phyloP scores from a whole-genome alignment of 2,113 vertebrate species.

The Mobula hypostoma region DNA sequence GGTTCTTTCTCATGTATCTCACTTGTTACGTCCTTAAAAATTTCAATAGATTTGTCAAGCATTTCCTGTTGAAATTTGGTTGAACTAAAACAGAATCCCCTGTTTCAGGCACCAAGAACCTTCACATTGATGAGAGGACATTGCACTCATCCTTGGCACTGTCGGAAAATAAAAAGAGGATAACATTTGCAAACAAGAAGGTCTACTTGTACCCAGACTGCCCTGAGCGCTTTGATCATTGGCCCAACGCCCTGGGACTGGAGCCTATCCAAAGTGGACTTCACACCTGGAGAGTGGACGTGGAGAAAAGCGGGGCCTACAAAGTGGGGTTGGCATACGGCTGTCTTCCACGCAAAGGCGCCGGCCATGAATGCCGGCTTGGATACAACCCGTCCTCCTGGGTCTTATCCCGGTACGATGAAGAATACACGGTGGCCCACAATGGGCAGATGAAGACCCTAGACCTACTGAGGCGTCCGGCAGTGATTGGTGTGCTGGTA shows the following conservation, averaged over 20 bases:
- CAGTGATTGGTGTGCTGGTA: slow-evolving; percentile 66
- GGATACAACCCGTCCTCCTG: slow-evolving; percentile 77
- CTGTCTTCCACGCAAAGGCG: slow-evolving; percentile 74
- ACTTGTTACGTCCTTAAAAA: too few relatives aligned
- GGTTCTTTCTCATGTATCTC: neutral
- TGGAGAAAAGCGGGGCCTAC: slow-evolving; percentile 75
- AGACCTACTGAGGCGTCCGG: slow-evolving; percentile 59
- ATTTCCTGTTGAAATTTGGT: neutral
- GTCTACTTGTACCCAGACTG: slow-evolving; percentile 52
- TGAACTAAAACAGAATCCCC: slow-evolving; percentile 1
- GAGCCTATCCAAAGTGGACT: slow-evolving; percentile 61
- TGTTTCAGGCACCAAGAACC: slow-evolving; percentile 47
- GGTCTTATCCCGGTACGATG: slow-evolving; percentile 80
- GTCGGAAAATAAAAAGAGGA: slow-evolving; percentile 64
- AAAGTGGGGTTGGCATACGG: slow-evolving; percentile 81
- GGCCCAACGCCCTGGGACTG: slow-evolving; percentile 79
- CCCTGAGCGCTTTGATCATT: slow-evolving; percentile 76
- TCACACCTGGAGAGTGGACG: slow-evolving; percentile 71
- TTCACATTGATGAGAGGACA: slow-evolving; percentile 70
- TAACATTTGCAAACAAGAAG: slow-evolving; percentile 73
- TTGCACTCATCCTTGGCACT: slow-evolving; percentile 71
- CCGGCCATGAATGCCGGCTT: slow-evolving; percentile 64
- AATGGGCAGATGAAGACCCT: slow-evolving; percentile 53
- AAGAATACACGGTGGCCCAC: slow-evolving; percentile 76
- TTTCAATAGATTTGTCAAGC: too few relatives aligned